These are phyloP conservation scores for Osmoderma eremita DNA, from an alignment of 2,888 invertebrate species.

Conservation along the genomic window DNA sequence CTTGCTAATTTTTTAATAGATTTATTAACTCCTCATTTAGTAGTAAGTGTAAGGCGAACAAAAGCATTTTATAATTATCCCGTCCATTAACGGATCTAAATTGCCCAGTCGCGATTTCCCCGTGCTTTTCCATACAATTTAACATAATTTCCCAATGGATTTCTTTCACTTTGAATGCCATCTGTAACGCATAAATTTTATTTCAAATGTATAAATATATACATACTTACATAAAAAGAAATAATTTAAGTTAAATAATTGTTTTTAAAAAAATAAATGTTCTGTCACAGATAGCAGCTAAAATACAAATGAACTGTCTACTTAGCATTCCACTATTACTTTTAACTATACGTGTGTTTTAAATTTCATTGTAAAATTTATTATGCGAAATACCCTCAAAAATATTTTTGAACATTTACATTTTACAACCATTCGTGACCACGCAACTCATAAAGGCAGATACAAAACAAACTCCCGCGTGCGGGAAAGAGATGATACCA, in stretches of 20 bases:
- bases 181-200: neutral
- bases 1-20: neutral
- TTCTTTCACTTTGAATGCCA: slow-evolving; percentile 15
- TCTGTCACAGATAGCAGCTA: neutral
- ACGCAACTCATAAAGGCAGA: neutral
- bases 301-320: neutral
- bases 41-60: neutral
- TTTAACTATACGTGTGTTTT: neutral
- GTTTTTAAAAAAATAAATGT: neutral
- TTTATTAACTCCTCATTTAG: neutral
- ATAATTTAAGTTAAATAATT: neutral
- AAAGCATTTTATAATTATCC: slow-evolving; percentile 16
- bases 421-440: neutral
- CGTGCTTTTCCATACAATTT: slow-evolving; percentile 5
- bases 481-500: too few species aligned
- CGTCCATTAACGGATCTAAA: neutral
- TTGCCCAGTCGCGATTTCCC: slow-evolving; percentile 14
- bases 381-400: neutral
- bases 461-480: too few species aligned
- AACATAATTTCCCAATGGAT: slow-evolving; percentile 21
- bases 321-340: neutral
- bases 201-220: neutral
- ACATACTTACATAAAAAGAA: slow-evolving; percentile 3
- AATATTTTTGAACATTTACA: too few species aligned
- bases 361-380: slow-evolving; percentile 2